A percentile compares a stretch with the other conserved stretches of the same genome.
These are phyloP conservation scores for Drosophila anceps DNA, from an alignment of 2,888 invertebrate genomes.

Conservation along the genomic window DNA sequence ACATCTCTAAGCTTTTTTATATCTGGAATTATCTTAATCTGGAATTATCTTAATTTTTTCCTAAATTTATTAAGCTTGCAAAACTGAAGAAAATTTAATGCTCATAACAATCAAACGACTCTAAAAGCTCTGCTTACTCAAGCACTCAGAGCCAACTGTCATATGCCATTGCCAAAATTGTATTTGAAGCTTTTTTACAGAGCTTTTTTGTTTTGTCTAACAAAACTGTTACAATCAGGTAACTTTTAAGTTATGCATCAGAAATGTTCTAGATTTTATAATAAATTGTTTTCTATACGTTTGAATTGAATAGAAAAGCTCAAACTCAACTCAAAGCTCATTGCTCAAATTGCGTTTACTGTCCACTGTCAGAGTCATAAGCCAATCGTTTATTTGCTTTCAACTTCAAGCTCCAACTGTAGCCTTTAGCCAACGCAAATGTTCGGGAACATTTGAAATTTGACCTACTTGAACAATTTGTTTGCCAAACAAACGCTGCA, in stretches of 20 bases:
- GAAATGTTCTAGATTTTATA: background rate
- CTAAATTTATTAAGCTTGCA: background rate
- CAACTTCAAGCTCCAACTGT: background rate
- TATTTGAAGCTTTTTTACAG: too few relatives aligned
- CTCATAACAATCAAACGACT: background rate
- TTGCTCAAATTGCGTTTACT: background rate
- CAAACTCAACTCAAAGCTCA: background rate
- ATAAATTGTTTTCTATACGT: background rate
- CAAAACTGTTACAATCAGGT: too few relatives aligned
- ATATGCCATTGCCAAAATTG: too few relatives aligned
- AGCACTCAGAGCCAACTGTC: background rate
- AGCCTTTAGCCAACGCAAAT: background rate
- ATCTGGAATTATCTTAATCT: too few relatives aligned
- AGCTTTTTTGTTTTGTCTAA: background rate
- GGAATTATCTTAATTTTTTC: too few relatives aligned
- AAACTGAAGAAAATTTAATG: background rate
- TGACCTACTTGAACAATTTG: background rate
- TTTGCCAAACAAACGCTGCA: background rate
- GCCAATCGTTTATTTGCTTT: background rate
- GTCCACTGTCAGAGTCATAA: background rate
- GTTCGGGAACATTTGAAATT: background rate
- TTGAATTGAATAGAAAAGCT: background rate
- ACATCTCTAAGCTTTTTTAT: background rate
- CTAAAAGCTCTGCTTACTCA: background rate
- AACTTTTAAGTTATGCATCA: background rate